Conservation (phyloP, 2,797 vertebrate species). For the Mormyrops attenuatus region DNA sequence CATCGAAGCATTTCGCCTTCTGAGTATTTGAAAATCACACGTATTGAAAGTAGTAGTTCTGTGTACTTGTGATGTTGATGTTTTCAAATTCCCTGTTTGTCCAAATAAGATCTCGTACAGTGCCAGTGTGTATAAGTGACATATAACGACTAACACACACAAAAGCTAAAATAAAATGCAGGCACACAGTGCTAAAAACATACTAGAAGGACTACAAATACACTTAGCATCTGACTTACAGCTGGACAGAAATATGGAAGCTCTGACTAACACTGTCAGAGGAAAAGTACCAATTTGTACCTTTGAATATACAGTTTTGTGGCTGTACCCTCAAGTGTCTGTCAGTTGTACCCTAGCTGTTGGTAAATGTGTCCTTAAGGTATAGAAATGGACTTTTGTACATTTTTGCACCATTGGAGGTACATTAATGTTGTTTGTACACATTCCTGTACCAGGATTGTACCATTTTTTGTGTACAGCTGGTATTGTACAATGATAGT, state of each 20-base stretch:
- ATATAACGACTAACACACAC: background rate
- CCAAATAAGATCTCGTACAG: background rate
- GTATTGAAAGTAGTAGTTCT: background rate
- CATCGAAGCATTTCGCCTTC: background rate
- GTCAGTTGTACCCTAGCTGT: too few relatives aligned
- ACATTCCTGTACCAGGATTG: background rate
- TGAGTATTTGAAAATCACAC: background rate
- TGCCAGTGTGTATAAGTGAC: background rate
- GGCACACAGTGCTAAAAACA: background rate
- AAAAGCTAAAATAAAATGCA: background rate
- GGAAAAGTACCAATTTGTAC: background rate
- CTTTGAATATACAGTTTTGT: too few relatives aligned
- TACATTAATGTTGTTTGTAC: background rate
- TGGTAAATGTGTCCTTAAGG: too few relatives aligned
- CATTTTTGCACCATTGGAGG: background rate
- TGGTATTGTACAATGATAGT: background rate
- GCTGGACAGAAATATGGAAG: background rate
- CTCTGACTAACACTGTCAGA: background rate
- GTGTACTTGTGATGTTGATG: background rate
- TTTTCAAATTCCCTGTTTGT: background rate
- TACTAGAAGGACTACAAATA: background rate
- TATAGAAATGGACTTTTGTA: too few relatives aligned
- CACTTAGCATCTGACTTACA: background rate
- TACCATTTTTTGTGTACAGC: background rate
- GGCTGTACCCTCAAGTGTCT: too few relatives aligned